Conservation (phyloP, 2,797 vertebrate genomes). For the Mus caroli region DNA sequence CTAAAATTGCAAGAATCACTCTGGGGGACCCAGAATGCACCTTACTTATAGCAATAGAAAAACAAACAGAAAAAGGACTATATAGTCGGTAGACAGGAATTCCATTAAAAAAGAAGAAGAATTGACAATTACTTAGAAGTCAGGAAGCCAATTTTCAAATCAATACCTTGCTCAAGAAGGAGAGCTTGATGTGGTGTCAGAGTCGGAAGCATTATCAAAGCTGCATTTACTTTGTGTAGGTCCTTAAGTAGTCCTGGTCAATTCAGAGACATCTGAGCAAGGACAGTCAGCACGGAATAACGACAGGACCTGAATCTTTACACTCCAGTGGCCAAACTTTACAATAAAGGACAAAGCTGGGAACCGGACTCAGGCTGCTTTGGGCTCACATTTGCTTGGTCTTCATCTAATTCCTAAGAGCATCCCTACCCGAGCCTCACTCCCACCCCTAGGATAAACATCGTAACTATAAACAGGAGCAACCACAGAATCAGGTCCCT, state of each 20-base stretch:
- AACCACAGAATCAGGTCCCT: constrained; percentile 29
- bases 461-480: constrained; percentile 49
- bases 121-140: constrained; percentile 88
- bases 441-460: constrained; percentile 27
- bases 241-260: constrained; percentile 60
- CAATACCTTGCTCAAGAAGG: constrained; percentile 86
- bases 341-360: not conserved
- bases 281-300: not conserved
- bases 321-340: not conserved
- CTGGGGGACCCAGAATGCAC: constrained; percentile 49
- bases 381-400: constrained; percentile 48
- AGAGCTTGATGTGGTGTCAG: constrained; percentile 73
- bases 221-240: constrained; percentile 59
- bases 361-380: not conserved
- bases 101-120: constrained; percentile 85
- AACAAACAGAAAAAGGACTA: constrained; percentile 32
- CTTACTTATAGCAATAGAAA: constrained; percentile 53
- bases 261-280: constrained; percentile 9
- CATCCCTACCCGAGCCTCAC: not conserved
- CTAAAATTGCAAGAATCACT: constrained; percentile 43
- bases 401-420: constrained; percentile 38
- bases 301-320: not conserved
- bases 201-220: constrained; percentile 79
- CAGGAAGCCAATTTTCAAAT: constrained; percentile 89
- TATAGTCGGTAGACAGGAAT: constrained; percentile 84